Conservation (phyloP, 2,888 invertebrate species). For the Clostera curtula region DNA sequence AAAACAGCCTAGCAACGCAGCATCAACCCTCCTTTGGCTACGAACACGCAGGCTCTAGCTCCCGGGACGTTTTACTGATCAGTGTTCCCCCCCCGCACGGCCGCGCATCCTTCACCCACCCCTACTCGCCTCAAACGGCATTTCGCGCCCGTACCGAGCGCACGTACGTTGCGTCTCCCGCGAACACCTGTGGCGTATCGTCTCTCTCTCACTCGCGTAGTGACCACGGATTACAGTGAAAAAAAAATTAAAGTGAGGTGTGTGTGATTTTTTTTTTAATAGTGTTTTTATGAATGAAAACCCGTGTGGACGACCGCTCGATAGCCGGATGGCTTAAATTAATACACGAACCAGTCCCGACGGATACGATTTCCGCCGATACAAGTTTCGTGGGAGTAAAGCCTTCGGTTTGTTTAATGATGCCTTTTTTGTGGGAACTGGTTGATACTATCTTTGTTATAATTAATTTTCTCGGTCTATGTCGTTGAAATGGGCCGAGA, state of each 20-base stretch:
- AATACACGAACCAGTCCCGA: constrained; percentile 35
- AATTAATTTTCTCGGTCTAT: constrained; percentile 17
- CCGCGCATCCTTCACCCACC: constrained; percentile 26
- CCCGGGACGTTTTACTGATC: constrained; percentile 60
- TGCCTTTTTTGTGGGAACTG: constrained; percentile 28
- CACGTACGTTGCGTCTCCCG: constrained; percentile 25
- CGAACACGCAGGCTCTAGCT: constrained; percentile 46
- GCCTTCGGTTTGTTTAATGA: constrained; percentile 15
- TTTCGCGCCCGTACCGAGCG: constrained; percentile 30
- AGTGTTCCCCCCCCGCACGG: constrained; percentile 31
- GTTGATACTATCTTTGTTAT: constrained; percentile 17
- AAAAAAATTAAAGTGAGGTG: constrained; percentile 31
- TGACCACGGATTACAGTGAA: constrained; percentile 48
- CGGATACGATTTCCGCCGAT: constrained; percentile 41
- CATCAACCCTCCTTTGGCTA: constrained; percentile 15
- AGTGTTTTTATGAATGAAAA: constrained; percentile 46
- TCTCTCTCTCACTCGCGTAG: constrained; percentile 29
- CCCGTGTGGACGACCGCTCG: constrained; percentile 28
- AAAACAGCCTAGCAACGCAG: constrained; percentile 19
- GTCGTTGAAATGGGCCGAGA: no score
- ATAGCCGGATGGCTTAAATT: constrained; percentile 37
- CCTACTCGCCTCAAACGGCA: constrained; percentile 36
- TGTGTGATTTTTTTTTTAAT: constrained; percentile 21
- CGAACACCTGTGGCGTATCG: constrained; percentile 16
- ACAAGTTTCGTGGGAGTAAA: constrained; percentile 45